Conservation (phyloP, 1,140 invertebrate species). For the Venustaconcha ellipsiformis region DNA sequence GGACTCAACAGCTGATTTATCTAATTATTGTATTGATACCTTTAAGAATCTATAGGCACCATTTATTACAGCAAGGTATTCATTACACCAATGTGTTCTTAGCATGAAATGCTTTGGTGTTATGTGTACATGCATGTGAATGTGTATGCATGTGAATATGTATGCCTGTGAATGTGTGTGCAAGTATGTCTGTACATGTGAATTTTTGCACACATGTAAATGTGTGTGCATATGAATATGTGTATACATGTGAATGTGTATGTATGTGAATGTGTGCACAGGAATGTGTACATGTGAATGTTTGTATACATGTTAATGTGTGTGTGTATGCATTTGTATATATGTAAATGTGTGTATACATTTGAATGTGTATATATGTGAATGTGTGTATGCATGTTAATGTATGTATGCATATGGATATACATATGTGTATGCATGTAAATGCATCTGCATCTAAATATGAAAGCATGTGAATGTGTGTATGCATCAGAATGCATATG, state of each 20-base stretch:
- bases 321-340: background rate
- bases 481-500: conserved; percentile 2
- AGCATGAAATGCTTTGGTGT: no score
- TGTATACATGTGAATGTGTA: conserved; percentile 3
- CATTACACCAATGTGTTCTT: no score
- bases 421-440: conserved; percentile 3
- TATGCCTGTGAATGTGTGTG: conserved; percentile 7
- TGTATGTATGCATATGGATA: background rate
- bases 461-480: background rate
- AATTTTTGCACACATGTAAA: conserved; percentile 4
- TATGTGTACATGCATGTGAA: background rate
- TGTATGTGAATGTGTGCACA: background rate
- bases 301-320: conserved; percentile 6
- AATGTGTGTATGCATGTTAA: conserved; percentile 2
- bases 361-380: background rate
- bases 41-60: no score
- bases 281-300: background rate
- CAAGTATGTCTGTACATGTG: conserved; percentile 4
- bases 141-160: conserved; percentile 5
- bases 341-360: background rate
- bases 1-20: no score
- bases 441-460: background rate
- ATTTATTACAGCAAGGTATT: no score
- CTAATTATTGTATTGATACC: no score
- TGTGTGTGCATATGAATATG: conserved; percentile 6